Conservation (phyloP, 35 echinoderm and acorn worm species). For the Stichopus chloronotus region DNA sequence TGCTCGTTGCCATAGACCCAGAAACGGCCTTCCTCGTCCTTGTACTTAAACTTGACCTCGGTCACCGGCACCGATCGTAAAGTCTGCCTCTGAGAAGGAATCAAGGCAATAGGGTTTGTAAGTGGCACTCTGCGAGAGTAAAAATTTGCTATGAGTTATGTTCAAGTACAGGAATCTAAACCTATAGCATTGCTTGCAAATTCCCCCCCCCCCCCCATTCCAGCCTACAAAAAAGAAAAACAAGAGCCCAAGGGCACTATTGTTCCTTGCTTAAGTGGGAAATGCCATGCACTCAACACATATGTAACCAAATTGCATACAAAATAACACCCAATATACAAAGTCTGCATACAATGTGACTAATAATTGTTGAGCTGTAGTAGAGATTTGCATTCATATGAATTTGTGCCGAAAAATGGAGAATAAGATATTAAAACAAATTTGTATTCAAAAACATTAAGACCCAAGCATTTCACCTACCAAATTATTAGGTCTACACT, state of each 20-base stretch:
- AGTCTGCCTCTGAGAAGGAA: conserved; percentile 25
- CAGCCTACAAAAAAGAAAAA: neutral
- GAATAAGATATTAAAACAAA: no score
- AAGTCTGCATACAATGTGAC: no score
- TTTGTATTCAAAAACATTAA: no score
- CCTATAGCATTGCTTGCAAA: neutral
- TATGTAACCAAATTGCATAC: no score
- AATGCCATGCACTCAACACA: no score
- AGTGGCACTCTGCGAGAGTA: neutral
- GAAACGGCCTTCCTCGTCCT: conserved; percentile 1
- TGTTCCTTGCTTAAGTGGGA: no score
- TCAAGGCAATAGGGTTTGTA: neutral
- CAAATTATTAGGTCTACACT: no score
- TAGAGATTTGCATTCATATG: no score
- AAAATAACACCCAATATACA: no score
- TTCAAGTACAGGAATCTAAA: neutral
- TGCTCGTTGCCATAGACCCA: conserved; percentile 68
- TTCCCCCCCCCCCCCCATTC: neutral
- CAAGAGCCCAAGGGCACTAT: neutral
- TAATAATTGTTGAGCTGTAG: no score
- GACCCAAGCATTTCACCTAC: no score
- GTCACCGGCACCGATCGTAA: conserved; percentile 56
- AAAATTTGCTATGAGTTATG: neutral
- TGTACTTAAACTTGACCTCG: conserved; percentile 57
- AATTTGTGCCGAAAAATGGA: no score